Percentiles rank a stretch among this genome's conserved stretches.
These are phyloP conservation scores for Pygocentrus nattereri DNA, from an alignment of 2,797 vertebrate species.

Conservation along the genomic window DNA sequence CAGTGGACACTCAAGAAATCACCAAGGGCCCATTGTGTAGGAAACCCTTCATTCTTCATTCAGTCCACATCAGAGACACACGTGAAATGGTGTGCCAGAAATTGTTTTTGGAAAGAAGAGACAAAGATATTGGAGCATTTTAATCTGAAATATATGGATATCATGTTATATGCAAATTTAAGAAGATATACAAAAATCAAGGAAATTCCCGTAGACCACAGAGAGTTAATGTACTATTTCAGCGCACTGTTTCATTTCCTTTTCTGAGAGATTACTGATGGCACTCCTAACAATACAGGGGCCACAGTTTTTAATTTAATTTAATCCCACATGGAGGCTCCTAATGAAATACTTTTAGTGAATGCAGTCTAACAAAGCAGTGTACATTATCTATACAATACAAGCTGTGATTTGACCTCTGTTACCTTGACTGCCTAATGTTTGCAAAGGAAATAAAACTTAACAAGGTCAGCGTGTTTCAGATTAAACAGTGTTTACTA, in stretches of 20 bases:
- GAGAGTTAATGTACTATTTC: neutral
- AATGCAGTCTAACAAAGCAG: neutral
- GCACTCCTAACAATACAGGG: neutral
- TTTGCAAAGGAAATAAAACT: constrained; percentile 10
- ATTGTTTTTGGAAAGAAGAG: too few relatives aligned
- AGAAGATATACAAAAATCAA: too few relatives aligned
- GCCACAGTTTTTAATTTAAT: neutral
- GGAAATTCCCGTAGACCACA: too few relatives aligned
- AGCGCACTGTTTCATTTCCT: neutral
- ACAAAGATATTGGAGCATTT: too few relatives aligned
- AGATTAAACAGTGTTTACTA: neutral
- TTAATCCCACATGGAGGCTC: neutral
- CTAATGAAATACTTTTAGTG: neutral
- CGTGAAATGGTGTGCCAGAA: too few relatives aligned
- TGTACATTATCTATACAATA: neutral
- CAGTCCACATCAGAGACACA: too few relatives aligned
- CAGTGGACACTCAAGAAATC: too few relatives aligned
- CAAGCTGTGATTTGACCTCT: neutral
- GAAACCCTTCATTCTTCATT: too few relatives aligned
- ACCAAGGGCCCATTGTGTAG: too few relatives aligned
- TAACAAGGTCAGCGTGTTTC: neutral
- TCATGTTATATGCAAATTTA: neutral
- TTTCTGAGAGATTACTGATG: neutral
- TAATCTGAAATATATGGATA: too few relatives aligned
- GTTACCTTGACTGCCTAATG: neutral